phyloP scores from a whole-genome alignment of 2,113 vertebrate genomes.

The Seriola aureovittata region DNA sequence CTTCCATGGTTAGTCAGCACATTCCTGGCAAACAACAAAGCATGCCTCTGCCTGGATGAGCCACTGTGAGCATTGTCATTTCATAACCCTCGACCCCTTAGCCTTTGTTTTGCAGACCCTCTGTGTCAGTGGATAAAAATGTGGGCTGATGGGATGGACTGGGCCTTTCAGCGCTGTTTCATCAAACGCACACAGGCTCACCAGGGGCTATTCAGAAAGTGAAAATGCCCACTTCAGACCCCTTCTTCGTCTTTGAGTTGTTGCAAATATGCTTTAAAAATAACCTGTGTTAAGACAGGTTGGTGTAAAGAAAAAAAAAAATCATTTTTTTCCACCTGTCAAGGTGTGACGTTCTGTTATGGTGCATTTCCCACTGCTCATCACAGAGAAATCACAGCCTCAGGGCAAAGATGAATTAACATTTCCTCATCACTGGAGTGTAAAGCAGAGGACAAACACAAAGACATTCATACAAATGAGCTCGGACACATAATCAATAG shows the following conservation, averaged over 20 bases:
- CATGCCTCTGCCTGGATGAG: constrained; percentile 73
- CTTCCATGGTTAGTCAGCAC: constrained; percentile 81
- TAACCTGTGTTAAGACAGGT: background rate
- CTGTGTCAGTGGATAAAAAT: constrained; percentile 70
- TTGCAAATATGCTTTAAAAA: constrained; percentile 13
- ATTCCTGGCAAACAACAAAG: constrained; percentile 85
- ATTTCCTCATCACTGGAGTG: constrained; percentile 41
- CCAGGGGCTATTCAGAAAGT: constrained; percentile 21
- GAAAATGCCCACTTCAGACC: constrained; percentile 5
- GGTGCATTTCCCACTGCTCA: background rate
- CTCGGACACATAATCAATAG: constrained; percentile 62
- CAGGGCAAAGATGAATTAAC: constrained; percentile 40
- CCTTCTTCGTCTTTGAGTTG: constrained; percentile 14
- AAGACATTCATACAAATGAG: constrained; percentile 50
- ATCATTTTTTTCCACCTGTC: background rate
- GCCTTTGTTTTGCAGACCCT: constrained; percentile 66
- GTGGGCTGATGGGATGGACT: constrained; percentile 60
- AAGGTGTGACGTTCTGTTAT: background rate
- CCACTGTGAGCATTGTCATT: constrained; percentile 76
- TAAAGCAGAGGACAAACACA: constrained; percentile 33
- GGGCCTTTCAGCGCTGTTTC: constrained; percentile 60
- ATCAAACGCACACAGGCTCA: constrained; percentile 55
- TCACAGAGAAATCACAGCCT: constrained; percentile 23
- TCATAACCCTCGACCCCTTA: constrained; percentile 71
- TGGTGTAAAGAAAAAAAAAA: background rate